Evolutionary conservation across 2,888 invertebrate species (phyloP).

Genomic region (Leptopilina myrica): DNA sequence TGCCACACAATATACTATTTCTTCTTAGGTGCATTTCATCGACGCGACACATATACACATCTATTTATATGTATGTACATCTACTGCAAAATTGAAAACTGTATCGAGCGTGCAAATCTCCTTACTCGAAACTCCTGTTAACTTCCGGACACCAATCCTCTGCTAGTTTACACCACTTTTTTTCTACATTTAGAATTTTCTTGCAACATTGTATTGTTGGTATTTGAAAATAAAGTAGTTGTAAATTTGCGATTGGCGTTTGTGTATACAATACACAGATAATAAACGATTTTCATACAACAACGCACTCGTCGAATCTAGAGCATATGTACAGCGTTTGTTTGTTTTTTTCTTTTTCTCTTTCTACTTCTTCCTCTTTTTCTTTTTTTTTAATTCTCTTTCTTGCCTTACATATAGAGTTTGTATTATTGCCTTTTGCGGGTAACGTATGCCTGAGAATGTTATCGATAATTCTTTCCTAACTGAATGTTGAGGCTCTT

Average conservation of each 20-base stretch:
- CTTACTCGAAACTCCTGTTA: not conserved
- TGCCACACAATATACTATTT: too few relatives aligned
- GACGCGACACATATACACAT: too few relatives aligned
- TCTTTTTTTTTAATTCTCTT: too few relatives aligned
- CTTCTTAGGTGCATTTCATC: too few relatives aligned
- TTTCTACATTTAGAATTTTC: not conserved
- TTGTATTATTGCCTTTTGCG: slow-evolving; percentile 10
- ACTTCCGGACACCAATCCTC: slow-evolving; percentile 5
- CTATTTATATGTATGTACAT: not conserved
- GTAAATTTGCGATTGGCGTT: not conserved
- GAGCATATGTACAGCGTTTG: not conserved
- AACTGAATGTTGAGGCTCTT: not conserved
- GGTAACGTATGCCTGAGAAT: slow-evolving; percentile 15
- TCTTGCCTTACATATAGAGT: not conserved
- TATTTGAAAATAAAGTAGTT: not conserved
- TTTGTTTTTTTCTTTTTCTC: too few relatives aligned
- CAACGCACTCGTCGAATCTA: slow-evolving; percentile 5
- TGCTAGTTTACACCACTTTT: slow-evolving; percentile 1
- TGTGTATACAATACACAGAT: not conserved
- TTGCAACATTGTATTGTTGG: not conserved
- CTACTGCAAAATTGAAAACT: slow-evolving; percentile 19
- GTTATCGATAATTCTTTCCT: slow-evolving; percentile 23
- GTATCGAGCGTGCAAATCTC: slow-evolving; percentile 36
- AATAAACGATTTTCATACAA: slow-evolving; percentile 22
- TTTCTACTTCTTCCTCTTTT: too few relatives aligned